These are phyloP conservation scores for Amblyteles armatorius DNA, from an alignment of 2,888 invertebrate species.

Conservation along the genomic window DNA sequence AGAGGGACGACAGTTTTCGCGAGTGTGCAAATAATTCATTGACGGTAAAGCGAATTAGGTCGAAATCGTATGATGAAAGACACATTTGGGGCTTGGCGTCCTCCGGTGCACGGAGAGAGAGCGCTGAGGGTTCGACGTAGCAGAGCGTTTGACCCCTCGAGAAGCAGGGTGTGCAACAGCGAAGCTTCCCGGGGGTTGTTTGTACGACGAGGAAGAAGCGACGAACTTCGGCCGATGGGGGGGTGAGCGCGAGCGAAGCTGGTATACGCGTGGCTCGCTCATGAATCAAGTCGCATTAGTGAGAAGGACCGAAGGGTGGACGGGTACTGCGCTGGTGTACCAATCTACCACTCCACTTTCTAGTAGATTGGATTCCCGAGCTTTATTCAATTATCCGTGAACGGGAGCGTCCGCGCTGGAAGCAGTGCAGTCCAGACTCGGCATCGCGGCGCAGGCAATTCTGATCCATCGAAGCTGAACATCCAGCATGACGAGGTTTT, in stretches of 20 bases:
- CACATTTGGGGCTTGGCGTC: slow-evolving; percentile 78
- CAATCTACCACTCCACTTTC: slow-evolving; percentile 81
- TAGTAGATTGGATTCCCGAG: slow-evolving; percentile 84
- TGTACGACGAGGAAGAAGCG: slow-evolving; percentile 57
- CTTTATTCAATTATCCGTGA: slow-evolving; percentile 84
- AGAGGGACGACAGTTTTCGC: slow-evolving; percentile 26
- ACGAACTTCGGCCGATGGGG: slow-evolving; percentile 49
- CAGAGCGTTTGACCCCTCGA: slow-evolving; percentile 83
- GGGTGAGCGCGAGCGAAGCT: slow-evolving; percentile 64
- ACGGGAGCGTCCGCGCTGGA: slow-evolving; percentile 60
- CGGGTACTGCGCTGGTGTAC: slow-evolving; percentile 70
- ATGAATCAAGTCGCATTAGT: slow-evolving; percentile 84
- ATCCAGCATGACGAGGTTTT: not conserved
- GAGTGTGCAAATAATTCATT: slow-evolving; percentile 82
- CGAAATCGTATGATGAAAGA: slow-evolving; percentile 83
- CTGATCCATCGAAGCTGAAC: not conserved
- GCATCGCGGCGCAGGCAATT: not conserved
- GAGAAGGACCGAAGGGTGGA: slow-evolving; percentile 63
- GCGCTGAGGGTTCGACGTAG: slow-evolving; percentile 73
- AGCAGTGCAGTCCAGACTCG: slow-evolving; percentile 29
- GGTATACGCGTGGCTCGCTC: slow-evolving; percentile 79
- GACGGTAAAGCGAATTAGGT: slow-evolving; percentile 82
- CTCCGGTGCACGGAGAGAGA: slow-evolving; percentile 27
- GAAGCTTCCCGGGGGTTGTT: not conserved
- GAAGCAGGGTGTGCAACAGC: slow-evolving; percentile 13